Evolutionary conservation across 64 coral and sea anemone genomes (phyloP), one percentile per base, ranked within the genome.

Genomic region (Pocillopora damicornis): DNA sequence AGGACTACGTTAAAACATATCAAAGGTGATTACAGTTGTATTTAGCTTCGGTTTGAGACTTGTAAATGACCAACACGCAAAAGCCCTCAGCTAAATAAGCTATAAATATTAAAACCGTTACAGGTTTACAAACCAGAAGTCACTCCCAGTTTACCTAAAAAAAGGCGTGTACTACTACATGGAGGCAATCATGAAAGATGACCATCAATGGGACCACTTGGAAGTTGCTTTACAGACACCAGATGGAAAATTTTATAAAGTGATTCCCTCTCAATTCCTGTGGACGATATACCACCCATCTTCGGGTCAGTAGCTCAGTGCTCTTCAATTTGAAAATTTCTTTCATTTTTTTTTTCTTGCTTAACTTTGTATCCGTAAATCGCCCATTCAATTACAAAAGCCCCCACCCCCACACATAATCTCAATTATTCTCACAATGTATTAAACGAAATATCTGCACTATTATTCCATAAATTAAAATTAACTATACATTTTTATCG

Each of bases 121-220:
- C 35, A 95, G 93, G 73, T 88, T 79, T 37, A 23, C 59, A 0
- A 74, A 86, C 14, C 93, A 95, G 79, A n/a, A 63, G 59, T 91
- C 93, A 30, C 80, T 88, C 26, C 74, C 93, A 3, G 51, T 91
- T 16, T 73, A 35, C 14, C 71, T 95, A 22, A 61, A 4, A 22
- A 79, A 95, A 72, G 93, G 93, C 6, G 72, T 22, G 4, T 91
- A 63, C 63, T 88, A 95, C 58, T 95, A 88, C 62, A 84, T 95
- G 84, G 93, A 95, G 58, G 86, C 93, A 7, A 68, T 88, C 34
- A 90, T 91, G 83, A 95, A 95, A 86, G 86, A 91, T 34, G 80
- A 91, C 67, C 88, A 88, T 77, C 86, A 91, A 67, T 4, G 26
- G 2, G 93, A 95, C 75, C 34, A 76, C 16, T 81, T 95, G 0